Conservation (phyloP, 1,140 invertebrate genomes). For the Sesamia nonagrioides region DNA sequence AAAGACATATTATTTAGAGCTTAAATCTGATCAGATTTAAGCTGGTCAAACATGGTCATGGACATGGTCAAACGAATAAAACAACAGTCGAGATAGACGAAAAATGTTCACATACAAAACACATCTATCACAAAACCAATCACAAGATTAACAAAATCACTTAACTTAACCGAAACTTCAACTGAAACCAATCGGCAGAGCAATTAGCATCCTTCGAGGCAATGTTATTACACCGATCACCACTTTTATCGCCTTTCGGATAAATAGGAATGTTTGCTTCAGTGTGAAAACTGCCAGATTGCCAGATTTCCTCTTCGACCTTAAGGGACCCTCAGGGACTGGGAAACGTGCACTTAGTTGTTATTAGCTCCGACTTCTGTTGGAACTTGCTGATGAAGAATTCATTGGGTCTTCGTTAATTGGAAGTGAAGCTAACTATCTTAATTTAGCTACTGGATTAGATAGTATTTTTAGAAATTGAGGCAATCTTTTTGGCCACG, state of each 20-base stretch:
- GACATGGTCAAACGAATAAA: background rate
- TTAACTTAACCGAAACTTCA: constrained; percentile 8
- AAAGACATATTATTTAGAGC: too few relatives aligned
- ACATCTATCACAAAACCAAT: constrained; percentile 16
- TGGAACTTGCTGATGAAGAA: constrained; percentile 30
- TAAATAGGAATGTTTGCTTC: constrained; percentile 5
- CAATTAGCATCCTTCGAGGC: constrained; percentile 27
- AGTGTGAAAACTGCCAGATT: constrained; percentile 11
- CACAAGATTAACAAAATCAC: constrained; percentile 37
- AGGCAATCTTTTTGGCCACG: background rate
- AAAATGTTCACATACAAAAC: background rate
- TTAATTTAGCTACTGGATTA: constrained; percentile 23
- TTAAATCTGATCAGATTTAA: background rate
- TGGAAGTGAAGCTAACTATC: constrained; percentile 9
- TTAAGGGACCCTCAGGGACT: background rate
- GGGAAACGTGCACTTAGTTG: constrained; percentile 21
- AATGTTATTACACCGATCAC: constrained; percentile 4
- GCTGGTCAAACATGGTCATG: background rate
- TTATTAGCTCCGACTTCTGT: constrained; percentile 10
- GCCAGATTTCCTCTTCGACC: background rate
- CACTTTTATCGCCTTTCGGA: constrained; percentile 4
- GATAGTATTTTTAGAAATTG: background rate
- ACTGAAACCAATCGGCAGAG: constrained; percentile 13
- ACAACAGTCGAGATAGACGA: background rate
- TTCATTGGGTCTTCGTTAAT: constrained; percentile 30